These are phyloP conservation scores for Gastrophysa polygoni DNA, from an alignment of 2,888 invertebrate species.

Conservation along the genomic window DNA sequence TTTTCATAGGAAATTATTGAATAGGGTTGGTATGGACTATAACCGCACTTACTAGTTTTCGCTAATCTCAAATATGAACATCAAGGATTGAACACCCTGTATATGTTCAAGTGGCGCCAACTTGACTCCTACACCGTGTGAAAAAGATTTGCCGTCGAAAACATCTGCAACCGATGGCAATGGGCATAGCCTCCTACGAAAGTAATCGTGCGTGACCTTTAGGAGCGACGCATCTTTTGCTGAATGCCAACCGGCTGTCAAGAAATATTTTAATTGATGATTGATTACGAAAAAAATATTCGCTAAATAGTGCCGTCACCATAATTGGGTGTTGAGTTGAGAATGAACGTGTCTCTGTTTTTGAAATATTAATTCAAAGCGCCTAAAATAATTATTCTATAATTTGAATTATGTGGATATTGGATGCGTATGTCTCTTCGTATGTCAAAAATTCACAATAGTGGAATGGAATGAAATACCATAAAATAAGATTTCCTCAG, in stretches of 20 bases:
- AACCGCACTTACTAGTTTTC: no score
- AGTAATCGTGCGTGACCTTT: constrained; percentile 16
- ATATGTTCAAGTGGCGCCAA: constrained; percentile 11
- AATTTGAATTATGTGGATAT: no score
- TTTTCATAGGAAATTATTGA: no score
- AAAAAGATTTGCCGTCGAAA: constrained; percentile 6
- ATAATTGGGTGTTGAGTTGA: constrained; percentile 17
- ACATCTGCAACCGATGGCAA: constrained; percentile 18
- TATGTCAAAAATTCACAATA: no score
- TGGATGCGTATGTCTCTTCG: no score
- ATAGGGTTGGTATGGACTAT: no score
- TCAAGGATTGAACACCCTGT: constrained; percentile 13
- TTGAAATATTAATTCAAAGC: no score
- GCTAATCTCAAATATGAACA: not conserved
- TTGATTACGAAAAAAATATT: constrained; percentile 23
- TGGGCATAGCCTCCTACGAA: constrained; percentile 8
- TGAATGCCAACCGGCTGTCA: constrained; percentile 24
- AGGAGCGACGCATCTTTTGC: constrained; percentile 14
- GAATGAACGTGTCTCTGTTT: no score
- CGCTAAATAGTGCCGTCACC: constrained; percentile 7
- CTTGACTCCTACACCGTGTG: constrained; percentile 2
- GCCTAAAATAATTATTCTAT: no score
- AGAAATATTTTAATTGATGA: constrained; percentile 34
- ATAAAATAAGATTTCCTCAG: no score
- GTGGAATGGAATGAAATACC: no score